These are phyloP conservation scores for Scelioninae gen. 1 DNA, from an alignment of 2,888 invertebrate genomes.

Conservation along the genomic window DNA sequence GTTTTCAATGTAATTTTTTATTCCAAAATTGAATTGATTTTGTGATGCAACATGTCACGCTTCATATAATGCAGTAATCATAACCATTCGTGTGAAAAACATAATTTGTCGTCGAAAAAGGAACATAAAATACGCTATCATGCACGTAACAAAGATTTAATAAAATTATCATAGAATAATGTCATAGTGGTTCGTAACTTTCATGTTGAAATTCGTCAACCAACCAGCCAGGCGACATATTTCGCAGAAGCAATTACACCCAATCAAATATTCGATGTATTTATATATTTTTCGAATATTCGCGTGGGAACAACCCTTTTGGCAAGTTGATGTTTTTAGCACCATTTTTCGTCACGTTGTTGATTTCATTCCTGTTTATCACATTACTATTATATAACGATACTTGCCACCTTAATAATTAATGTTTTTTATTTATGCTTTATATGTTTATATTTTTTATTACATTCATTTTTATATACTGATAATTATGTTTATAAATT, in stretches of 20 bases:
- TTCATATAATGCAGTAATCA: slow-evolving; percentile 16
- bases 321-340: no score
- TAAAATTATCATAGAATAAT: slow-evolving; percentile 57
- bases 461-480: no score
- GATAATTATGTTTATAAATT: no score
- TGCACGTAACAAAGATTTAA: slow-evolving; percentile 44
- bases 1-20: slow-evolving; percentile 21
- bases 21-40: slow-evolving; percentile 31
- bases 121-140: slow-evolving; percentile 13
- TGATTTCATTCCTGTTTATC: no score
- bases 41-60: slow-evolving; percentile 1
- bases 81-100: slow-evolving; percentile 38
- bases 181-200: slow-evolving; percentile 53
- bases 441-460: no score
- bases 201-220: slow-evolving; percentile 39
- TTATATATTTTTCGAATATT: slow-evolving; percentile 27
- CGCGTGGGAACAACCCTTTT: not conserved
- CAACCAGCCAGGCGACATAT: slow-evolving; percentile 20
- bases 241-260: not conserved
- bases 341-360: no score
- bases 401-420: no score
- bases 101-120: slow-evolving; percentile 11
- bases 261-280: slow-evolving; percentile 28
- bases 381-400: no score
- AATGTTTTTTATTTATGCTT: no score